These are phyloP conservation scores for Panzeria rudis DNA, from an alignment of 2,888 invertebrate species.

Conservation along the genomic window DNA sequence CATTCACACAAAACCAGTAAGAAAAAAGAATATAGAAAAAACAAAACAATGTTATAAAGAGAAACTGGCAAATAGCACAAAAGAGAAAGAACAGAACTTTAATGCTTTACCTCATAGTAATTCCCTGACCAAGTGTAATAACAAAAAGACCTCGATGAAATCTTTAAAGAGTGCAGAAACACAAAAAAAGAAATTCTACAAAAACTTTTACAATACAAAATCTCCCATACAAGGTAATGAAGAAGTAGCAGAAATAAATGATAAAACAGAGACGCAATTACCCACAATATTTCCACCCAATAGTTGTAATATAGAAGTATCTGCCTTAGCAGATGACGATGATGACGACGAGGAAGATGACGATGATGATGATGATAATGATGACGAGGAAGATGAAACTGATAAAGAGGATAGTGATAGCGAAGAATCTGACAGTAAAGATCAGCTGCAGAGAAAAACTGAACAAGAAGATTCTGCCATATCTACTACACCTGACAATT, in stretches of 20 bases:
- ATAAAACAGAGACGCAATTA: not conserved
- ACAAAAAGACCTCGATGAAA: conserved; percentile 74
- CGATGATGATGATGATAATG: conserved; percentile 62
- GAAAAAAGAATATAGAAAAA: conserved; percentile 40
- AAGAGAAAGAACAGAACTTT: conserved; percentile 14
- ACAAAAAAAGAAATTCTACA: conserved; percentile 74
- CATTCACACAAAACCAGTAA: not conserved
- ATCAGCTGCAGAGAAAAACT: conserved; percentile 42
- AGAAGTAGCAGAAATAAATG: not conserved
- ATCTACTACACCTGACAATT: conserved; percentile 54
- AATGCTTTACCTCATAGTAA: conserved; percentile 68
- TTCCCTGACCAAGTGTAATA: conserved; percentile 64
- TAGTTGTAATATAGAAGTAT: conserved; percentile 26
- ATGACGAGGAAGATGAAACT: conserved; percentile 57
- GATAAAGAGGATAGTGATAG: conserved; percentile 58
- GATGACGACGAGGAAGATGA: conserved; percentile 69
- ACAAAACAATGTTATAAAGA: conserved; percentile 27
- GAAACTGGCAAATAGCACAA: not conserved
- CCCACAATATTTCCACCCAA: conserved; percentile 53
- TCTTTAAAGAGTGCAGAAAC: conserved; percentile 76
- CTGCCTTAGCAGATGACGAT: conserved; percentile 63
- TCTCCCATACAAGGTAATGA: conserved; percentile 29
- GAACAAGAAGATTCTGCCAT: conserved; percentile 49
- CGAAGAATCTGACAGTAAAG: conserved; percentile 16
- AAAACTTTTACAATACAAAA: conserved; percentile 59